Percentiles rank a stretch among this genome's conserved stretches.
Conservation (phyloP, 1,140 invertebrate species). For the Apis laboriosa region DNA sequence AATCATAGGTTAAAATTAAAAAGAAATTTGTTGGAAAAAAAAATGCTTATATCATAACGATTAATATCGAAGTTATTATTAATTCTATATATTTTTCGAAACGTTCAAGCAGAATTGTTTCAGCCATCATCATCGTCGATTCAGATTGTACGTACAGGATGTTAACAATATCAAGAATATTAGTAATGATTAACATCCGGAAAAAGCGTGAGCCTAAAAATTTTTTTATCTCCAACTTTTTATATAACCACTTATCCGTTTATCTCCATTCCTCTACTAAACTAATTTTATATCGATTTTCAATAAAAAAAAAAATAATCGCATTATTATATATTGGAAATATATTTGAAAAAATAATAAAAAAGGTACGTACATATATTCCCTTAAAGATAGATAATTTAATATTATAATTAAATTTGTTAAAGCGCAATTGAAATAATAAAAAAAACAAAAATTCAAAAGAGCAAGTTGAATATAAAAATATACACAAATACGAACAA, state of each 20-base stretch:
- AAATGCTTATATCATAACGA: no score
- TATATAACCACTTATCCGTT: no score
- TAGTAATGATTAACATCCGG: not conserved
- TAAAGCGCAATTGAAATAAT: not conserved
- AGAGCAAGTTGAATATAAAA: not conserved
- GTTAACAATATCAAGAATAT: constrained; percentile 10
- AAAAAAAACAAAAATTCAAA: not conserved
- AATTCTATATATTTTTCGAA: not conserved
- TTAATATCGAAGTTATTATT: not conserved
- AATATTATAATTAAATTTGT: not conserved
- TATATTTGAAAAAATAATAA: no score
- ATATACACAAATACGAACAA: not conserved
- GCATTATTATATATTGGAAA: no score
- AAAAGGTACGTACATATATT: no score
- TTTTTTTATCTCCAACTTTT: not conserved
- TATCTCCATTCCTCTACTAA: no score
- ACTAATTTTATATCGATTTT: not conserved
- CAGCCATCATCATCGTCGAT: no score
- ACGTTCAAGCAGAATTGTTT: constrained; percentile 4
- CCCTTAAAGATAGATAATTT: not conserved
- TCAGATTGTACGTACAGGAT: not conserved
- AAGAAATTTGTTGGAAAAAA: no score
- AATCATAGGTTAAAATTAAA: no score
- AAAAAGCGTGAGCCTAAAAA: no score
- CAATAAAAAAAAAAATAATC: not conserved